Base-by-base conservation (phyloP, 1,140 invertebrate species). In the Cataglyphis hispanica region DNA sequence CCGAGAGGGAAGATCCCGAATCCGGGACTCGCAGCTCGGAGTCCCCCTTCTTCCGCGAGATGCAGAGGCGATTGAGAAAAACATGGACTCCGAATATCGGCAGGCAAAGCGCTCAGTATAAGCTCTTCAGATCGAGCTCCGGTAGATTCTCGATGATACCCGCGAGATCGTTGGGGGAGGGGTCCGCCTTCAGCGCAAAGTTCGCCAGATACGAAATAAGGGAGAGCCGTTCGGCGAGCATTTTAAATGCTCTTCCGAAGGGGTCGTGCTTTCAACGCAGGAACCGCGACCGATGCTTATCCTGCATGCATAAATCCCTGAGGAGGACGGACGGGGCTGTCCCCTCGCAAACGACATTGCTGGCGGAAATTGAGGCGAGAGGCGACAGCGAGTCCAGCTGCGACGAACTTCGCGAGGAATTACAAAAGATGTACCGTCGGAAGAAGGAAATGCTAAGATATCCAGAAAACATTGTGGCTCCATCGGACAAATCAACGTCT, bases 271-370 rank as follows among this genome's bases (percentile, higher is more conserved):
- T 60, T 74, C 78, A 72, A 0, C 91, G 94, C 85, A 91, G 77
- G 53, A 92, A 91, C 10, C 40, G 80, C 2, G 94, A 95, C 50
- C 94, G 78, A 16, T 93, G 92, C 74, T 64, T 92, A 3, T 77
- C 90, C 5, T 93, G 92, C 50, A 85, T 93, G 81, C 81, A 88
- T 31, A 87, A 86, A 63, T 77, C 86, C 11, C 66, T 76, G 64
- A 25, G 80, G 80, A 70, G 60, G 37, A 3, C 37, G 25, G 16
- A 1, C 31, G n/a, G n/a, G 64, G 31, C 50, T 34, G 40, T 72
- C 77, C 1, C 6, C 56, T 13, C 80, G 78, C 3, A 34, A 50
- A 75, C 74, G 1, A 10, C 16, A 2, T 10, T 70, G 22, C 66
- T 16, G 3, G 80, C 74, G 61, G 63, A 46, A 80, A 64, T 25